phyloP scores from a whole-genome alignment of 2,113 vertebrate genomes.

The Carassius auratus region DNA sequence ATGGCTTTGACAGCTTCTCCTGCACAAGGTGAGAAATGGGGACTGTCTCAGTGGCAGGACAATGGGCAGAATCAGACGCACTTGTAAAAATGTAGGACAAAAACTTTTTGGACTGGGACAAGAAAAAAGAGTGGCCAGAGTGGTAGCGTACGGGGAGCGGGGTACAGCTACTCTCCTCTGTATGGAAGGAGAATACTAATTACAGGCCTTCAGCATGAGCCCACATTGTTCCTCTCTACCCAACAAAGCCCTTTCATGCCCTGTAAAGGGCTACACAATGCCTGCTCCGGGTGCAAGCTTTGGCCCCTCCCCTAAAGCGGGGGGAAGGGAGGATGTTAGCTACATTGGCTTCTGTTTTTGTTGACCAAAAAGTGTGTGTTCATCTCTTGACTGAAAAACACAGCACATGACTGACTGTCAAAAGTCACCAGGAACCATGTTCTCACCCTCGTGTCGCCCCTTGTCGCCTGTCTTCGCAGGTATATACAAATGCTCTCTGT shows the following conservation, averaged over 20 bases:
- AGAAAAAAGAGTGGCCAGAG: conserved; percentile 62
- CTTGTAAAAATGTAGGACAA: conserved; percentile 56
- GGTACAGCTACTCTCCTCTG: conserved; percentile 67
- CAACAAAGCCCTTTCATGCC: conserved; percentile 75
- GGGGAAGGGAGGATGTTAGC: too few relatives aligned
- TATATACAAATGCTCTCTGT: conserved; percentile 99
- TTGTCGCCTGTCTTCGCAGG: conserved; percentile 69
- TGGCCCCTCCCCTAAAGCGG: too few relatives aligned
- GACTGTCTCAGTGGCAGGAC: conserved; percentile 36
- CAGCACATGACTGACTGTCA: not conserved
- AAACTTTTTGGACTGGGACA: conserved; percentile 54
- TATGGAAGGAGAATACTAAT: conserved; percentile 80
- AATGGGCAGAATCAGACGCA: conserved; percentile 49
- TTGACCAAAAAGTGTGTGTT: conserved; percentile 29
- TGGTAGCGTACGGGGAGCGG: conserved; percentile 54
- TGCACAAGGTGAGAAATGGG: conserved; percentile 34
- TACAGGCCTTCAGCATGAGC: conserved; percentile 68
- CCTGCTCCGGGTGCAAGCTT: too few relatives aligned
- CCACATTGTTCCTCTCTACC: conserved; percentile 65
- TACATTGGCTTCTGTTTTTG: conserved; percentile 61
- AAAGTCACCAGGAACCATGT: conserved; percentile 6
- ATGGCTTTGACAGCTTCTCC: conserved; percentile 40
- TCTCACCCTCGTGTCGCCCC: not conserved
- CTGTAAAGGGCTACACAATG: too few relatives aligned
- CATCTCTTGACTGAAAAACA: conserved; percentile 17